Base-by-base conservation (phyloP, 2,113 vertebrate species). In the Diglossa brunneiventris region DNA sequence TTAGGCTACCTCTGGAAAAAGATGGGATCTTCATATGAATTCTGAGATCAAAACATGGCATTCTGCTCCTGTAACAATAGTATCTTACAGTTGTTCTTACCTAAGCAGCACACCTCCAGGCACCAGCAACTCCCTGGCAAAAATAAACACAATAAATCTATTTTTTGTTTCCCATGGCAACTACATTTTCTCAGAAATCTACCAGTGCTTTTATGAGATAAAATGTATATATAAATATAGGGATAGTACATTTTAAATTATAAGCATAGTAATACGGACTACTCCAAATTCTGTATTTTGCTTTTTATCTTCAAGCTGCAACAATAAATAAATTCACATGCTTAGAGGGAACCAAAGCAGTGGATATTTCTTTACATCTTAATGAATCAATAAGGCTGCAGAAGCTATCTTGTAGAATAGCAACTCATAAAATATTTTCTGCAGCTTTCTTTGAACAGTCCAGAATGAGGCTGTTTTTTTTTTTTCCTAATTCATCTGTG, bases 81-180 rank as follows among this genome's bases (percentile, higher is more conserved):
- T 31, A 28, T 14, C 26, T 74, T n/a, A 73, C 26, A 47, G 19
- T 58, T 13, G 2, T 3, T 66, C 16, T 83, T 77, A 56, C 33
- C n/a, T 77, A 52, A 47, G 23, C 26, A 90, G 10, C 33, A 55
- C 4, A 56, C 6, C 41, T 61, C 19, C 27, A 56, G 44, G 31
- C 23, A 81, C 12, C 69, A 80, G 10, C 9, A 78, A 24, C 9
- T 68, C 7, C 5, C 6, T n/a, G n/a, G 23, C 2, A 75, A 53
- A 42, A 37, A 35, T 35, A 37, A 81, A 22, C 37, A 58, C 3
- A 5, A 2, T 24, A 70, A 59, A 13, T 68, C 30, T 49, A 4
- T 14, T 80, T 75, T 86, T 95, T 86, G 76, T 89, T 87, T 86
- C 64, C 91, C 80, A 58, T 90, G 11, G 50, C 68, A 94, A 94